phyloP scores from a whole-genome alignment of 2,113 vertebrate genomes.

The Stigmatopora nigra region DNA sequence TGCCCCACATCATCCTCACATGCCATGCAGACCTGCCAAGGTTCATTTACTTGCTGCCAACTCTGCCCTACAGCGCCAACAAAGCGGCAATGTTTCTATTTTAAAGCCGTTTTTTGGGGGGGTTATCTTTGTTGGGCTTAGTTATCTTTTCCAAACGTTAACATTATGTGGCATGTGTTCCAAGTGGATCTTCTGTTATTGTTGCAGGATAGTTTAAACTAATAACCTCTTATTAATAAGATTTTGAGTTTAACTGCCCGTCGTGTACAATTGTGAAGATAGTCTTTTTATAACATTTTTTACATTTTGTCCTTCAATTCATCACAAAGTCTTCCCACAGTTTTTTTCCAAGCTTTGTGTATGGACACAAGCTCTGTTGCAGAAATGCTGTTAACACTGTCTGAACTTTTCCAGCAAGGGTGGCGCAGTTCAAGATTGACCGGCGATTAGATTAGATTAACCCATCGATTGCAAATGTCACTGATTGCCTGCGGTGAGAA shows the following conservation, averaged over 20 bases:
- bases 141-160: not conserved
- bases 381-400: not conserved
- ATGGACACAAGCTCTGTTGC: not conserved
- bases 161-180: not conserved
- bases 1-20: constrained; percentile 22
- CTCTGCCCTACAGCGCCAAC: constrained; percentile 4
- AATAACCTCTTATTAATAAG: not conserved
- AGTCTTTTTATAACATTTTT: not conserved
- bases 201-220: not conserved
- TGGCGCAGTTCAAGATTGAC: not conserved
- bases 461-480: not conserved
- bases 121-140: not conserved
- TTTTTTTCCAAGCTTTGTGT: not conserved
- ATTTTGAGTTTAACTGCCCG: not conserved
- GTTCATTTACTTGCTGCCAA: constrained; percentile 4
- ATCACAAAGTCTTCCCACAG: not conserved
- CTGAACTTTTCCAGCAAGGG: not conserved
- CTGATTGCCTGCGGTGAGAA: not conserved
- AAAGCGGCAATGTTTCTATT: constrained; percentile 3
- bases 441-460: not conserved
- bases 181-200: not conserved
- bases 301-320: not conserved
- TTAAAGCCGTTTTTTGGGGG: not conserved
- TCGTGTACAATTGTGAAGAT: not conserved
- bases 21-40: constrained; percentile 4